phyloP scores from a whole-genome alignment of 2,888 invertebrate genomes.

The Phasia obesa region DNA sequence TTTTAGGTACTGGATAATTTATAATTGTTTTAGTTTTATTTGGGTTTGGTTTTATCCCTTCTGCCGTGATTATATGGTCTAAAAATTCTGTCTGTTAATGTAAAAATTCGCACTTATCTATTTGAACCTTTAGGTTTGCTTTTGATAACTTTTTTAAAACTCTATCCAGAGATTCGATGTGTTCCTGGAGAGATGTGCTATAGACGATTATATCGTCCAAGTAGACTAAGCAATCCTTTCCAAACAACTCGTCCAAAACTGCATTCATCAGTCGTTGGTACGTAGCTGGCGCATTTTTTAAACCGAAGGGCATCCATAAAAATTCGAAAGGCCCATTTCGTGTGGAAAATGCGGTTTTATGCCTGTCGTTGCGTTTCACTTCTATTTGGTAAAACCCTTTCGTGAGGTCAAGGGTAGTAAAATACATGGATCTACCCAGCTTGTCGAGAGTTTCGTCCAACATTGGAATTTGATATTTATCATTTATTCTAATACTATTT shows the following conservation, averaged over 20 bases:
- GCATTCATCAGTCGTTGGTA: neutral
- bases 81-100: slow-evolving; percentile 24
- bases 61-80: too few species aligned
- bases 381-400: too few species aligned
- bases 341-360: slow-evolving; percentile 6
- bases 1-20: slow-evolving; percentile 71
- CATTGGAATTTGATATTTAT: too few species aligned
- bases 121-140: slow-evolving; percentile 15
- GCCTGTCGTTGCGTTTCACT: too few species aligned
- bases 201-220: slow-evolving; percentile 66
- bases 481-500: too few species aligned
- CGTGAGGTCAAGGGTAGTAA: too few species aligned
- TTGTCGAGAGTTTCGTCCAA: too few species aligned
- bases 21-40: too few species aligned
- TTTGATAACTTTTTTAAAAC: neutral
- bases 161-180: slow-evolving; percentile 15
- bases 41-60: too few species aligned
- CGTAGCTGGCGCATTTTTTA: neutral
- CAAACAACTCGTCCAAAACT: too few species aligned
- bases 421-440: too few species aligned
- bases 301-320: too few species aligned
- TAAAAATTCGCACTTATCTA: slow-evolving; percentile 20
- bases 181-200: slow-evolving; percentile 9
- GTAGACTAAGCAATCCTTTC: neutral
- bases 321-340: neutral